Percentiles rank a stretch among this genome's conserved stretches.
These are phyloP conservation scores for Brienomyrus brachyistius DNA, from an alignment of 2,113 vertebrate species.

Conservation along the genomic window DNA sequence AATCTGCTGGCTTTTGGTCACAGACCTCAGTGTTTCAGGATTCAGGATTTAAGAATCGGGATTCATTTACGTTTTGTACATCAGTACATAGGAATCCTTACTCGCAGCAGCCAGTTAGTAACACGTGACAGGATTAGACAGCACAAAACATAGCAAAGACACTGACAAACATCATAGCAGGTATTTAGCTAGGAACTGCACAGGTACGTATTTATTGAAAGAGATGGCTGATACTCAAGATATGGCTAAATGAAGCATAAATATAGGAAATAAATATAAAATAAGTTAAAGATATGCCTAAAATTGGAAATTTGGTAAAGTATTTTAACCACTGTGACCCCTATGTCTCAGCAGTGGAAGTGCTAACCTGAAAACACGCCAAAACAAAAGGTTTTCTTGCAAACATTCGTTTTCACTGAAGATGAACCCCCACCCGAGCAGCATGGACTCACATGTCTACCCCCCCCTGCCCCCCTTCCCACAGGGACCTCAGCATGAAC, in stretches of 20 bases:
- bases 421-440: too few relatives aligned
- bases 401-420: not conserved
- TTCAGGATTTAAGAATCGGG: not conserved
- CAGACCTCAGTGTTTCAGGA: not conserved
- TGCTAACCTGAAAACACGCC: not conserved
- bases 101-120: not conserved
- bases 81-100: not conserved
- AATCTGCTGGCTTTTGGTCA: not conserved
- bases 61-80: not conserved
- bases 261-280: too few relatives aligned
- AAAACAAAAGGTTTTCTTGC: not conserved
- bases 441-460: not conserved
- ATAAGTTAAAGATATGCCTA: not conserved
- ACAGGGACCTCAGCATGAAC: constrained; percentile 93
- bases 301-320: not conserved
- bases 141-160: not conserved
- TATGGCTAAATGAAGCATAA: not conserved
- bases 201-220: too few relatives aligned
- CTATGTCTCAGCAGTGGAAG: not conserved
- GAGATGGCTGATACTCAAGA: not conserved
- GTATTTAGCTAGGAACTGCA: not conserved
- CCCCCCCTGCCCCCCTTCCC: constrained; percentile 26
- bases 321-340: not conserved
- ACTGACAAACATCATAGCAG: not conserved
- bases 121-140: not conserved